Evolutionary conservation across 1,140 invertebrate genomes (phyloP).

Genomic region (Eumeta japonica): DNA sequence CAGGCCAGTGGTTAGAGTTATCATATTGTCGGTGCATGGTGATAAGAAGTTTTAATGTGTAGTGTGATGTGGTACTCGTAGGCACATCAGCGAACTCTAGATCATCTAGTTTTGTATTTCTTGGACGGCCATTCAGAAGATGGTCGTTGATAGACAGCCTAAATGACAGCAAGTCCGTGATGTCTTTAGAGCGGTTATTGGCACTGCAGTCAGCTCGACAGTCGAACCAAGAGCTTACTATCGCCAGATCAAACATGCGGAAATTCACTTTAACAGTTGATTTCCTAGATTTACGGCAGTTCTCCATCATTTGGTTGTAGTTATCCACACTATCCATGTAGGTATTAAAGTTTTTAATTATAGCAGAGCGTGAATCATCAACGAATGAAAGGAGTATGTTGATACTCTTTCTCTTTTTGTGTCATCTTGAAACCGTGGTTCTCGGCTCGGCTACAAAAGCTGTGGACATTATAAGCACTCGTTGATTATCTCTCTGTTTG

Average conservation of each 20-base stretch:
- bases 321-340: background rate
- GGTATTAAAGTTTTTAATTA: background rate
- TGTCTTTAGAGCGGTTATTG: background rate
- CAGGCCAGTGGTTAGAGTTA: constrained; percentile 4
- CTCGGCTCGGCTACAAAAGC: constrained; percentile 4
- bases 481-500: constrained; percentile 14
- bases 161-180: constrained; percentile 3
- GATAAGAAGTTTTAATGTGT: background rate
- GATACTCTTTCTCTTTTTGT: constrained; percentile 4
- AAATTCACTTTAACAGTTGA: constrained; percentile 2
- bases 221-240: constrained; percentile 3
- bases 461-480: constrained; percentile 10
- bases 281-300: background rate
- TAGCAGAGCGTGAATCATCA: background rate
- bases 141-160: background rate
- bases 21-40: background rate
- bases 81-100: constrained; percentile 5
- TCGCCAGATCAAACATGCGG: constrained; percentile 1
- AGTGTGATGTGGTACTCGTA: background rate
- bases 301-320: constrained; percentile 3
- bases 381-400: too few relatives aligned
- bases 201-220: background rate
- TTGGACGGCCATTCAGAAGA: constrained; percentile 2
- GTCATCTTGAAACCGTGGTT: constrained; percentile 6
- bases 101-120: constrained; percentile 1